phyloP scores from a whole-genome alignment of 2,888 invertebrate species.

The Agrotis segetum region DNA sequence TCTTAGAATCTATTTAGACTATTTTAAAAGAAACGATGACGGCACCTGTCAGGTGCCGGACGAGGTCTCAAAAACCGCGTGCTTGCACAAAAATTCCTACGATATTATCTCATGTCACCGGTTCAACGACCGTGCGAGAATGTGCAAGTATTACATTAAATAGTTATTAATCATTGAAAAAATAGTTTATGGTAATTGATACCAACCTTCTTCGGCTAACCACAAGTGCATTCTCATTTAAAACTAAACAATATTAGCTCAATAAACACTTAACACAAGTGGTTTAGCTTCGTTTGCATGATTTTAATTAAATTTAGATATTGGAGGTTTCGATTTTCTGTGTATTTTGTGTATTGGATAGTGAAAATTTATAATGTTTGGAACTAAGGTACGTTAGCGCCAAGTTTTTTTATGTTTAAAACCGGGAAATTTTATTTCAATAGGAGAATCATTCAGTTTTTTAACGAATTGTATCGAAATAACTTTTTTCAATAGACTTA shows the following conservation, averaged over 20 bases:
- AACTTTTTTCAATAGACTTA: too few species aligned
- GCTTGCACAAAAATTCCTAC: slow-evolving; percentile 32
- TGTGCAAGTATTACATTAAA: slow-evolving; percentile 46
- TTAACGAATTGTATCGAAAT: not conserved
- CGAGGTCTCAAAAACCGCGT: slow-evolving; percentile 33
- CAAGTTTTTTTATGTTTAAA: not conserved
- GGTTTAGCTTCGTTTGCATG: slow-evolving; percentile 34
- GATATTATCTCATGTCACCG: slow-evolving; percentile 42
- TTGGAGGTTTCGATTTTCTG: slow-evolving; percentile 14
- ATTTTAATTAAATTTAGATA: slow-evolving; percentile 49
- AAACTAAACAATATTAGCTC: slow-evolving; percentile 42
- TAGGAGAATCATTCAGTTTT: slow-evolving; percentile 1
- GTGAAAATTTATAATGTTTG: not conserved
- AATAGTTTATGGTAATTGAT: slow-evolving; percentile 37
- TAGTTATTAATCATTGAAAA: slow-evolving; percentile 41
- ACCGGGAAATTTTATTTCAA: not conserved
- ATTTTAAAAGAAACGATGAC: slow-evolving; percentile 31
- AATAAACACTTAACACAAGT: slow-evolving; percentile 28
- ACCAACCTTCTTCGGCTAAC: slow-evolving; percentile 18
- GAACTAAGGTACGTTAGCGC: not conserved
- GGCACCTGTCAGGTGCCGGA: slow-evolving; percentile 28
- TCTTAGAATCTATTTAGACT: slow-evolving; percentile 19
- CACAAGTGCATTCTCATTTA: slow-evolving; percentile 32
- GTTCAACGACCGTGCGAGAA: slow-evolving; percentile 47
- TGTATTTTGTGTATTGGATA: not conserved